Evolutionary conservation across 2,888 invertebrate species (phyloP), one percentile per base, ranked within the genome.

Genomic region (Prosopocoilus inquinatus): DNA sequence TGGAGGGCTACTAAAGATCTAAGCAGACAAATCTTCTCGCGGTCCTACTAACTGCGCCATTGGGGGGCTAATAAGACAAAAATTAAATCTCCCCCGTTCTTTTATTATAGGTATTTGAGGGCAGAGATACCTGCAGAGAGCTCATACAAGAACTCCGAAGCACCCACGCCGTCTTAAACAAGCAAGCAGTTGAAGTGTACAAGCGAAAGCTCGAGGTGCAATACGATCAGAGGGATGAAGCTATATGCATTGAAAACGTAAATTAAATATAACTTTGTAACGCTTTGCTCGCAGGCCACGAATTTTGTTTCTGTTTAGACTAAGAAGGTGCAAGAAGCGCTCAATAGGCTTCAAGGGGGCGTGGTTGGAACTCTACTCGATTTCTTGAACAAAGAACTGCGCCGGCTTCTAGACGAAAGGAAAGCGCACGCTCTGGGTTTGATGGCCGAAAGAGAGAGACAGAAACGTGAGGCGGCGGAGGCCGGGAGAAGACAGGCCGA

Each of bases 401-500:
- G 84, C 9, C 81, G 91, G 9, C 77, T 94, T 1, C 81, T 88
- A 59, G 89, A 91, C 64, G 92, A 94, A 72, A 81, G 91, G 4
- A 82, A 86, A 55, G 85, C 89, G 9, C 92, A 94, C 66, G 91
- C 91, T 0, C 84, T 89, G 70, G 85, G 88, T 20, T 79, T 93
- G 63, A 76, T 93, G 36, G 90, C 91, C 0, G 91, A 92, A 67
- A 80, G 89, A 32, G 89, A 91, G 66, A 82, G 91, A 60, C 79
- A 84, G 61, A 84, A 85, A 70, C 80, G 90, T 0, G 93, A 94
- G 73, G 91, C 92, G 0, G 86, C 84, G 7, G 93, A 93, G 73
- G 88, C 89, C 2, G 91, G 92, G 1, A 78, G 87, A 47, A 77
- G 91, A 13, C 91, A 94, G 73, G 82, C 83, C 47, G 93, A 94